Base-by-base conservation (phyloP, 1,140 invertebrate genomes). In the Euura saliciscinereae region DNA sequence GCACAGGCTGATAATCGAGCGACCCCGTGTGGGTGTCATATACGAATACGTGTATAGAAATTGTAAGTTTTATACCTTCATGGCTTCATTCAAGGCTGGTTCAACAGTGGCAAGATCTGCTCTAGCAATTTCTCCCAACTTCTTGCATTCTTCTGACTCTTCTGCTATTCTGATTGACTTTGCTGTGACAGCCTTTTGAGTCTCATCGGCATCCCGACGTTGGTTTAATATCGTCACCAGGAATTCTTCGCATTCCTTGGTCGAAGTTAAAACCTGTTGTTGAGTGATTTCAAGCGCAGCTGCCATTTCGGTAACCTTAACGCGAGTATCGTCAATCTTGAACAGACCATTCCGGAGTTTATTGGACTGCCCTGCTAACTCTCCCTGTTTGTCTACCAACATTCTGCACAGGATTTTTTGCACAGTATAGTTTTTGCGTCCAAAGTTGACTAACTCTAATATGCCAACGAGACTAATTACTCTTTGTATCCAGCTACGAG, bases 31-130 rank as follows among this genome's bases (percentile, higher is more conserved):
- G 91, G 45, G 95, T 95, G 28, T 28, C 28, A 28, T 28, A 28
- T 28, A 28, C 28, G 28, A 28, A 70, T 68, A 77, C 51, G n/a
- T 69, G 2, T 13, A 65, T 44, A 64, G n/a, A 73, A 74, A 45
- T 45, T 1, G 43, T 1, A 66, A 73, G 28, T 72, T 51, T 65
- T 64, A 44, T 3, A 94, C 93, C 85, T 91, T 91, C 74, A 94
- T 91, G 64, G 95, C 95, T 82, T 95, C 94, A 66, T 96, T 91
- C 2, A 97, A 83, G 4, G 95, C 94, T 2, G 95, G 96, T 88
- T 96, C 91, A n/a, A 94, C 95, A 78, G 92, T 91, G 75, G 93
- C 92, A 13, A 97, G 86, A 88, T 97, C 95, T 44, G 91, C 89
- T 81, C 94, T 91, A 46, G 95, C 95, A 11, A 94, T 88, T 72